Base-by-base conservation (phyloP, 2,888 invertebrate genomes). In the Rhimphoctona megacephalus region DNA sequence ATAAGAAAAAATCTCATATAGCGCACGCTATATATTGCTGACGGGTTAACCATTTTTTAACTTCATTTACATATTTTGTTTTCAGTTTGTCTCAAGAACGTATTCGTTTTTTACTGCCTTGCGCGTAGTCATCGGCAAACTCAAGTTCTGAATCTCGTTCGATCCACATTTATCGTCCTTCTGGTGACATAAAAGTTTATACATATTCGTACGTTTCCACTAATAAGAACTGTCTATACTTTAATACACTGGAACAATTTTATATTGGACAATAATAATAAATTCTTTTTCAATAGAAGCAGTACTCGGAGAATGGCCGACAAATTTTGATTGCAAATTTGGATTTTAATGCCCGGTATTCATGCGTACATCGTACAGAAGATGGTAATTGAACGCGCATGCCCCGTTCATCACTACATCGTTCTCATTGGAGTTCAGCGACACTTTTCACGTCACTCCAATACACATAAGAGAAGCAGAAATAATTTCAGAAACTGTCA, bases 21-120 rank as follows among this genome's bases (percentile, higher is more conserved):
- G 2, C 43, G n/a, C n/a, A n/a, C n/a, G n/a, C n/a, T n/a, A n/a
- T n/a, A n/a, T 2, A 2, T 14, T 1, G 43, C 43, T 43, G 9
- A 43, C 43, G 11, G 43, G 1, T 43, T 43, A 14, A 43, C 43
- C 11, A 43, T 14, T 43, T 43, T 14, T 1, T 2, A 11, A 43
- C 2, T 3, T 11, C 11, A 43, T 14, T 17, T 6, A n/a, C 33
- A 0, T 6, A 17, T 43, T 64, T n/a, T 49, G 36, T 57, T 54
- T 22, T 25, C 83, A 86, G 85, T 86, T 83, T 74, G 46, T 86
- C 22, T 83, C 85, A 17, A 83, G 77, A 46, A 83, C 85, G 4
- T 83, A 83, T 70, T 86, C 85, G 2, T 86, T 77, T 39, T 86
- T 83, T 67, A 86, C 85, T 4, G 76, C 85, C 19, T 52, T 86